Evolutionary conservation across 2,113 vertebrate genomes (phyloP).

Genomic region (Jaculus jaculus): DNA sequence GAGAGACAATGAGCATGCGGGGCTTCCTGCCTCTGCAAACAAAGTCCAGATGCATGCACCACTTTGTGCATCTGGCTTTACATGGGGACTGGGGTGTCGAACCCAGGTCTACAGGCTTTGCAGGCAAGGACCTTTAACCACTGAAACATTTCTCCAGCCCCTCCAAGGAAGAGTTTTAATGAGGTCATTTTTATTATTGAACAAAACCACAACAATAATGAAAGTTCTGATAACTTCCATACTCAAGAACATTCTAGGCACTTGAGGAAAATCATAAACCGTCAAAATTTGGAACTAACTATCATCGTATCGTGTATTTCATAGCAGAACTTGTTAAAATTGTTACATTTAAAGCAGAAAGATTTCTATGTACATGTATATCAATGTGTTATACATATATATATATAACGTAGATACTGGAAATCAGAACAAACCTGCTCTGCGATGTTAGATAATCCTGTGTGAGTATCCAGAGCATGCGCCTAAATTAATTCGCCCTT

Average conservation of each 20-base stretch:
- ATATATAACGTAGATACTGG: too few relatives aligned
- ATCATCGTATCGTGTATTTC: conserved; percentile 30
- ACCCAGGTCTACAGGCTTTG: too few relatives aligned
- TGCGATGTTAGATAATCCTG: conserved; percentile 55
- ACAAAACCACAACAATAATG: not conserved
- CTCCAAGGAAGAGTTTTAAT: not conserved
- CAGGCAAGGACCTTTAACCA: too few relatives aligned
- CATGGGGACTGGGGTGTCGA: too few relatives aligned
- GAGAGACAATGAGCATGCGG: too few relatives aligned
- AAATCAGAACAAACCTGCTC: not conserved
- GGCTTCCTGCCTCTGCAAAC: too few relatives aligned
- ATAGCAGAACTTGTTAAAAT: conserved; percentile 32
- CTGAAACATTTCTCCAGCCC: too few relatives aligned
- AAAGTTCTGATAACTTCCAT: conserved; percentile 16
- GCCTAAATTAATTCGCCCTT: conserved; percentile 71
- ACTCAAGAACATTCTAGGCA: not conserved
- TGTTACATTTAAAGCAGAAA: conserved; percentile 24
- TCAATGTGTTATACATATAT: not conserved
- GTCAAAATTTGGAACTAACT: conserved; percentile 25
- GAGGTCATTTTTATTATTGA: conserved; percentile 28
- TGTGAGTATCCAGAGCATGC: conserved; percentile 58
- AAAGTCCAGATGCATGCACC: too few relatives aligned
- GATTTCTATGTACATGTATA: not conserved
- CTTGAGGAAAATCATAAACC: conserved; percentile 39
- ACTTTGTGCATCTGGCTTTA: too few relatives aligned